phyloP scores from a whole-genome alignment of 2,888 invertebrate species.

The Erannis defoliaria region DNA sequence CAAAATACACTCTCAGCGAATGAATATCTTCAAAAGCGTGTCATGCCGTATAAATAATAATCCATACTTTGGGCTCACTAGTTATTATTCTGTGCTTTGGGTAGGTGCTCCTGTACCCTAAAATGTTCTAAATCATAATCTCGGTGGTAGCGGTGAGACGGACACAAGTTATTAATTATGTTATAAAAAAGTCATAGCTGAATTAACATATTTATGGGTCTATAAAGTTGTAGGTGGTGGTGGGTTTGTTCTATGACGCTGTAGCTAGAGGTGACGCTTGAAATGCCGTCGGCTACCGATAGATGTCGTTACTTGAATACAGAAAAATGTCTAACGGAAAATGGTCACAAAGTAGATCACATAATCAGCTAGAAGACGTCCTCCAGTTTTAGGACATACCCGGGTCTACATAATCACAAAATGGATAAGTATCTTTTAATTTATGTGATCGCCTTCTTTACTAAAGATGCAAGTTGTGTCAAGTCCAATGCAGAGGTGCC shows the following conservation, averaged over 20 bases:
- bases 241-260: conserved; percentile 36
- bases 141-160: conserved; percentile 59
- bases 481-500: too few species aligned
- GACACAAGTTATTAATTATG: conserved; percentile 83
- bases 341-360: not conserved
- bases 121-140: conserved; percentile 81
- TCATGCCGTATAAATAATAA: too few species aligned
- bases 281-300: not conserved
- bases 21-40: too few species aligned
- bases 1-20: too few species aligned
- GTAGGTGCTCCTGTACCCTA: conserved; percentile 11
- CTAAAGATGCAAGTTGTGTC: too few species aligned
- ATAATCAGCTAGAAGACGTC: not conserved
- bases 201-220: conserved; percentile 83
- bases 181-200: conserved; percentile 83
- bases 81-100: not conserved
- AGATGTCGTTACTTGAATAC: conserved; percentile 4
- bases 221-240: conserved; percentile 60
- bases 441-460: too few species aligned
- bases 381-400: not conserved
- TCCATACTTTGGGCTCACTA: too few species aligned
- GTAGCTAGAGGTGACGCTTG: conserved; percentile 24
- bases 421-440: too few species aligned
- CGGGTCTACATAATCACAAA: too few species aligned
- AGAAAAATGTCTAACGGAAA: not conserved